These are phyloP conservation scores for Motacilla alba DNA, from an alignment of 2,113 vertebrate species.

Conservation along the genomic window DNA sequence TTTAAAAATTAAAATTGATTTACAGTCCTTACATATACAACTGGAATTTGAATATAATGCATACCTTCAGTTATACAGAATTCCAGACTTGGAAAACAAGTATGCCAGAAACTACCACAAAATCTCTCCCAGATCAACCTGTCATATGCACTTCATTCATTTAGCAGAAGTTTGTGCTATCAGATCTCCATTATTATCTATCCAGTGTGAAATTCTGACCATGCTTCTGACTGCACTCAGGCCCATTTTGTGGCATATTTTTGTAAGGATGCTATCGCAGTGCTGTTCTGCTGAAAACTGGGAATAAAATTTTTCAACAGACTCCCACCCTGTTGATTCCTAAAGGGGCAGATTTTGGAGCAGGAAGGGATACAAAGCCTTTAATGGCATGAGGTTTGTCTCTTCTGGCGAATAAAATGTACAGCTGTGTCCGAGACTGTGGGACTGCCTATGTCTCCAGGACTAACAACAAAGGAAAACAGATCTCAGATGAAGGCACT, in stretches of 20 bases:
- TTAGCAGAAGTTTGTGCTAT: not conserved
- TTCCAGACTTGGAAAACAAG: not conserved
- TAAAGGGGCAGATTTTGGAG: not conserved
- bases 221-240: not conserved
- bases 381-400: not conserved
- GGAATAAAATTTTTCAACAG: not conserved
- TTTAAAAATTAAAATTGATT: not conserved
- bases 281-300: not conserved
- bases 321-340: not conserved
- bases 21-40: not conserved
- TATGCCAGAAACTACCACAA: not conserved
- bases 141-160: not conserved
- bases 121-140: not conserved
- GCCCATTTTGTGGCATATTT: not conserved
- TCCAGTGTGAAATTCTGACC: not conserved
- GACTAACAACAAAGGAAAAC: not conserved
- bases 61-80: not conserved
- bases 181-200: not conserved
- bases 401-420: not conserved
- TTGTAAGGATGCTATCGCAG: not conserved
- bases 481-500: slow-evolving; percentile 12
- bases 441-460: not conserved
- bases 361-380: not conserved
- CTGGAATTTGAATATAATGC: not conserved
- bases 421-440: not conserved